Conservation (phyloP, 2,797 vertebrate genomes). For the Adelosebastes latens region DNA sequence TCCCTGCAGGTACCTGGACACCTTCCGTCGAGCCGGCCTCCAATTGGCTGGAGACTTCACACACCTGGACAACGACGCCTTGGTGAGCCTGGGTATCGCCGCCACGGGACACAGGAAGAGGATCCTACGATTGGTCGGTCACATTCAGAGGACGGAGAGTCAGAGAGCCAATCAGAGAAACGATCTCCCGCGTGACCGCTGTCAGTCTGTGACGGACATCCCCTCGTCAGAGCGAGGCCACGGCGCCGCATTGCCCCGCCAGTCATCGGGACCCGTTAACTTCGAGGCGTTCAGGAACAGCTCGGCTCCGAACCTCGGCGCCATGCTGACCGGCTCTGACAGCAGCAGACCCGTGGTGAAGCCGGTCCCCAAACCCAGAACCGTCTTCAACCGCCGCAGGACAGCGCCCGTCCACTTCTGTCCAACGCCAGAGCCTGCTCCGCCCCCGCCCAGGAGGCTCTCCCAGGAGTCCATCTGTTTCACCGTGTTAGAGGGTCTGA, state of each 20-base stretch:
- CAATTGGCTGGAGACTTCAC: conserved; percentile 82
- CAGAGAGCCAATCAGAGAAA: conserved; percentile 47
- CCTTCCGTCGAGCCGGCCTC: conserved; percentile 88
- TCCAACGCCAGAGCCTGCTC: conserved; percentile 36
- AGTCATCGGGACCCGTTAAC: background rate
- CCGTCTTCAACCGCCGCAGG: conserved; percentile 86
- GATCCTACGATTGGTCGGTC: conserved; percentile 86
- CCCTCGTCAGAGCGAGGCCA: conserved; percentile 22
- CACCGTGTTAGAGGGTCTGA: conserved; percentile 72
- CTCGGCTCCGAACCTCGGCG: conserved; percentile 58
- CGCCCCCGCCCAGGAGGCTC: conserved; percentile 33
- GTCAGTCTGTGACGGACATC: conserved; percentile 71
- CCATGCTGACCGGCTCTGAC: conserved; percentile 58
- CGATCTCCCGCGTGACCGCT: conserved; percentile 58
- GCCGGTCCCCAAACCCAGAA: conserved; percentile 94
- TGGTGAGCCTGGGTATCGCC: conserved; percentile 88
- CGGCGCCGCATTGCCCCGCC: background rate
- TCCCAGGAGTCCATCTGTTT: conserved; percentile 75
- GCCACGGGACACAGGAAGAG: conserved; percentile 97
- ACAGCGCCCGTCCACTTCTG: conserved; percentile 48
- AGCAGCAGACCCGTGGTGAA: conserved; percentile 55
- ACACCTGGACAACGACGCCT: conserved; percentile 83
- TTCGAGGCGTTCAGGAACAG: conserved; percentile 67
- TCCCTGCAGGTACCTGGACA: conserved; percentile 83
- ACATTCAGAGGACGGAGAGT: conserved; percentile 66